These are phyloP conservation scores for Oxyura jamaicensis DNA, from an alignment of 2,113 vertebrate genomes.

Conservation along the genomic window DNA sequence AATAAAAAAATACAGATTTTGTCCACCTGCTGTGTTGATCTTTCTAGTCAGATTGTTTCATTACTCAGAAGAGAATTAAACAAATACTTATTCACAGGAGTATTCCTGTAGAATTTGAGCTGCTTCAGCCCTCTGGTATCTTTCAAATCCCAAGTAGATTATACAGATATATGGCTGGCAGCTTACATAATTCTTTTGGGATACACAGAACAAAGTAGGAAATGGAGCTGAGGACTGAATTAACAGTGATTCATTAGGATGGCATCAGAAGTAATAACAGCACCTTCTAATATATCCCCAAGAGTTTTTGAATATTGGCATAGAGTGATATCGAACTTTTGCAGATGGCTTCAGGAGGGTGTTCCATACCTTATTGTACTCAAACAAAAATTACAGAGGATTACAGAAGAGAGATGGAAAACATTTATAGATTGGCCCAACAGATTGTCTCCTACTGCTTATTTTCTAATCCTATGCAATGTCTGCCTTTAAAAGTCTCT, in stretches of 20 bases:
- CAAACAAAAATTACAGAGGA: not conserved
- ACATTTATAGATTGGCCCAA: not conserved
- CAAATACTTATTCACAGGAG: not conserved
- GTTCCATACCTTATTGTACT: not conserved
- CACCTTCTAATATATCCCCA: not conserved
- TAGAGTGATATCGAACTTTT: not conserved
- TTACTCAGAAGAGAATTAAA: not conserved
- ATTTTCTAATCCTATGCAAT: not conserved
- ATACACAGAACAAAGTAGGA: not conserved
- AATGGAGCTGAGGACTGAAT: not conserved
- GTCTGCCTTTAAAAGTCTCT: not conserved
- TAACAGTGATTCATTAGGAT: not conserved
- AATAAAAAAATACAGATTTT: not conserved
- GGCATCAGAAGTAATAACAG: not conserved
- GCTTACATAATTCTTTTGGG: not conserved
- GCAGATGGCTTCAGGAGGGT: not conserved
- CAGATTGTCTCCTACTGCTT: not conserved
- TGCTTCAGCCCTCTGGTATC: not conserved
- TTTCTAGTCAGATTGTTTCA: not conserved
- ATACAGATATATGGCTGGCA: not conserved
- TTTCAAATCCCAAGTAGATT: slow-evolving; percentile 20
- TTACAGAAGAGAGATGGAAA: not conserved
- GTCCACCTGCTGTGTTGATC: not conserved
- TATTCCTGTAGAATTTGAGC: slow-evolving; percentile 16
- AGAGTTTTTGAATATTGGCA: not conserved